Evolutionary conservation across 2,888 invertebrate species (phyloP), one percentile per base, ranked within the genome.

Genomic region (Diplolepis rosae): DNA sequence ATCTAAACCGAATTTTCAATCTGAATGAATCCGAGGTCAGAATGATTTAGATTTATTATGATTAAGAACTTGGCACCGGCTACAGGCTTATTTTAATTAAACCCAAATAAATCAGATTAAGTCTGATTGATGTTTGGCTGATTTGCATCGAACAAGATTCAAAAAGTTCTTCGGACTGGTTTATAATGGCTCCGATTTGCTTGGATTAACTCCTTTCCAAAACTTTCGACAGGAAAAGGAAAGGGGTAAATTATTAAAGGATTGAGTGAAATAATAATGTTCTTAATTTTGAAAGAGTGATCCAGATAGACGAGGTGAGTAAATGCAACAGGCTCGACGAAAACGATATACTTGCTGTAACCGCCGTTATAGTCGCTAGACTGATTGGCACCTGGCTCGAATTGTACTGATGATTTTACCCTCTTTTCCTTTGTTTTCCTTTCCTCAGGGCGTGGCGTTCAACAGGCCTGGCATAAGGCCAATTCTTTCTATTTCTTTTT

Each of bases 401-500:
- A 83, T 80, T 74, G 74, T 72, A 75, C 74, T 76, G 77, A 81
- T 78, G 77, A 78, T 79, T 79, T 56, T 77, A 70, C 75, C 74
- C 78, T 50, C 61, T 76, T 66, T 72, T 79, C 68, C 73, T 77
- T 78, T 76, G 73, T 72, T 75, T 80, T 78, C 79, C 79, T 79
- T 80, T 80, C 79, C 79, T 81, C 81, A 77, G 82, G 82, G 85
- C 82, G 82, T 82, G 83, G 81, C 82, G 83, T 82, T 86, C 87
- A 87, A 87, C 86, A 86, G 85, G 85, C 85, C 83, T 87, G 87
- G 87, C 83, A 73, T 27, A 54, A 67, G 48, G 83, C 85, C 85
- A 85, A 79, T 76, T 69, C 72, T 28, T 13, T 56, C 56, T 56
- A 56, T 66, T 65, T 54, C 72, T 48, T 51, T 54, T 27, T 35